Conservation (phyloP, 2,888 invertebrate genomes). For the Acholoe squamosa region DNA sequence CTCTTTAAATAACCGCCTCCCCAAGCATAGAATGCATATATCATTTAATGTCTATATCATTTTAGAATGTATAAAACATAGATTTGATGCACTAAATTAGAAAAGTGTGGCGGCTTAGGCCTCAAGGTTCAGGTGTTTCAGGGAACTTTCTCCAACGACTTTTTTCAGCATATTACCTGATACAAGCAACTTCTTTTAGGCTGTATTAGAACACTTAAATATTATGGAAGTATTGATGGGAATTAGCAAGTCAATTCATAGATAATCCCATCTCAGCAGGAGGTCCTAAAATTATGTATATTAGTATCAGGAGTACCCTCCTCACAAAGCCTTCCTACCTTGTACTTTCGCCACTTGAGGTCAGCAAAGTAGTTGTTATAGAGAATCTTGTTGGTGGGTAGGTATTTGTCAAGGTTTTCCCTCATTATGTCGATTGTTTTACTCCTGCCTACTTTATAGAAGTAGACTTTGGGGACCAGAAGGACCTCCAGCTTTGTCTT, state of each 20-base stretch:
- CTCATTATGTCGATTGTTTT: conserved; percentile 69
- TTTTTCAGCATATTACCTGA: not conserved
- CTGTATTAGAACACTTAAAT: not conserved
- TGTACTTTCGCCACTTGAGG: conserved; percentile 42
- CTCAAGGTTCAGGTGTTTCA: not conserved
- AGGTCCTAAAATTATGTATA: not conserved
- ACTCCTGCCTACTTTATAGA: conserved; percentile 69
- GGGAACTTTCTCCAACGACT: not conserved
- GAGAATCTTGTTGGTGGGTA: conserved; percentile 67
- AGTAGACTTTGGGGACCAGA: conserved; percentile 71
- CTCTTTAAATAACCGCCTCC: no score
- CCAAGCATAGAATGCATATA: not conserved
- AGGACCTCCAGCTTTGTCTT: conserved; percentile 72
- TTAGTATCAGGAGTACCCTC: not conserved
- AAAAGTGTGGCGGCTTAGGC: not conserved
- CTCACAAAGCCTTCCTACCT: not conserved
- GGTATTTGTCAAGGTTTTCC: conserved; percentile 67
- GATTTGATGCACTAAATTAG: not conserved
- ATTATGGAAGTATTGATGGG: not conserved
- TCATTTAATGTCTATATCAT: not conserved
- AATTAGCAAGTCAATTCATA: not conserved
- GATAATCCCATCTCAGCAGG: not conserved
- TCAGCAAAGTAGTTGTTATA: not conserved
- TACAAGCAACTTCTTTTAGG: not conserved
- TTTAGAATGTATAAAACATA: not conserved